Base-by-base conservation (phyloP, 2,888 invertebrate species). In the Zhuqinia jingwanae region DNA sequence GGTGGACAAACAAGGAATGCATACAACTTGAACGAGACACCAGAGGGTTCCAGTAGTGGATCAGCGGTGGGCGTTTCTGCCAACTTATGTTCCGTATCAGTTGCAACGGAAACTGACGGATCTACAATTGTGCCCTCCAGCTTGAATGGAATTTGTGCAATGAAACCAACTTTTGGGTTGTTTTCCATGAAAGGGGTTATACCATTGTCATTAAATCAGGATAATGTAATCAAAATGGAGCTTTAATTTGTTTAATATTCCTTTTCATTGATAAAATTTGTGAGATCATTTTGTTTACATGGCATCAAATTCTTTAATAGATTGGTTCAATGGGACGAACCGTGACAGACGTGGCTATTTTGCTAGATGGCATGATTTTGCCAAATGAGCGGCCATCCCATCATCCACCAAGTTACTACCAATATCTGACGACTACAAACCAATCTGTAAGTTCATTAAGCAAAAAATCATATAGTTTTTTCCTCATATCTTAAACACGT, bases 81-180 rank as follows among this genome's bases (percentile, higher is more conserved):
- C 0, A 89, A 88, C 75, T 68, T 89, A 13, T 76, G 47, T 13
- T 20, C 73, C 1, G 88, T 77, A 13, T 47, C 88, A 2, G 15
- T 89, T 5, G 89, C 87, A 50, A 85, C 85, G 0, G 88, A 89
- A 79, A 89, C 89, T 0, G 88, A 87, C 50, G 87, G 87, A 1
- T 82, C 83, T 0, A 70, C 88, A 15, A 77, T 88, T 30, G 75
- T 58, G 0, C 89, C 89, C 2, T 30, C 85, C 0, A 73, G 82
- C 17, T 20, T 58, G 1, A 79, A 73, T 15, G 76, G 87, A 0
- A 17, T 81, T 15, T 76, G 77, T 70, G 80, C 80, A 0, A 58
- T 89, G 27, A 89, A 88, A 20, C 70, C 88, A 2, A 89, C 88
- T 10, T 22, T 85, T 17, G 85, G 81, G 0, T 3, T 81, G 20